These are phyloP conservation scores for Craniophora ligustri DNA, from an alignment of 2,888 invertebrate genomes.

Conservation along the genomic window DNA sequence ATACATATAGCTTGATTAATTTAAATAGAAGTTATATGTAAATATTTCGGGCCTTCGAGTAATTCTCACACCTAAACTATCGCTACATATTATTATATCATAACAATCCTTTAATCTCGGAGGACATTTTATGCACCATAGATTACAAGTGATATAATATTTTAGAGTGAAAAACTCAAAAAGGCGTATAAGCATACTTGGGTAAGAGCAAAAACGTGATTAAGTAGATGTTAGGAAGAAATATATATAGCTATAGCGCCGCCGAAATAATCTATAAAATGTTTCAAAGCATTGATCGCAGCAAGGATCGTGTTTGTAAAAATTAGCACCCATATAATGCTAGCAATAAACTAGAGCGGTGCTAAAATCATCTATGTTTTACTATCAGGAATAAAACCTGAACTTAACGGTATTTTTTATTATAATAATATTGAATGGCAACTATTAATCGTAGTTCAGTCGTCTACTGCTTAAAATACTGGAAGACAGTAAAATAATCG, in stretches of 20 bases:
- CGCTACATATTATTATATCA: slow-evolving; percentile 31
- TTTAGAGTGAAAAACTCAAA: slow-evolving; percentile 43
- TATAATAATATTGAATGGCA: slow-evolving; percentile 51
- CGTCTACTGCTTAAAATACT: slow-evolving; percentile 75
- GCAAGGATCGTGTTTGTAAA: slow-evolving; percentile 58
- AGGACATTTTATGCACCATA: slow-evolving; percentile 80
- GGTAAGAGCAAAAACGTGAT: slow-evolving; percentile 60
- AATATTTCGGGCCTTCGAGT: slow-evolving; percentile 4
- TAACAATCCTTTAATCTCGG: slow-evolving; percentile 71
- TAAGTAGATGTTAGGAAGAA: slow-evolving; percentile 53
- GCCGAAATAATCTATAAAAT: slow-evolving; percentile 36
- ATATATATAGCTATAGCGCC: slow-evolving; percentile 50
- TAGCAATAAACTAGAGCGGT: slow-evolving; percentile 76
- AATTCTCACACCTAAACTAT: slow-evolving; percentile 46
- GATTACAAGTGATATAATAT: slow-evolving; percentile 64
- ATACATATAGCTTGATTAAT: slow-evolving; percentile 4
- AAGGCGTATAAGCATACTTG: slow-evolving; percentile 58
- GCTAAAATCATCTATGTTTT: slow-evolving; percentile 59
- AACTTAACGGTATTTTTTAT: slow-evolving; percentile 42
- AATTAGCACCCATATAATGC: slow-evolving; percentile 81
- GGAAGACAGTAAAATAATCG: slow-evolving; percentile 81
- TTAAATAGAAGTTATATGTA: not conserved
- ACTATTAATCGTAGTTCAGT: slow-evolving; percentile 58
- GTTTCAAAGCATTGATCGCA: slow-evolving; percentile 47
- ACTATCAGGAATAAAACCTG: slow-evolving; percentile 53